Percentiles rank a stretch among this genome's conserved stretches.
Evolutionary conservation across 2,797 vertebrate species (phyloP).

Genomic region (Oryzias dopingdopingensis): DNA sequence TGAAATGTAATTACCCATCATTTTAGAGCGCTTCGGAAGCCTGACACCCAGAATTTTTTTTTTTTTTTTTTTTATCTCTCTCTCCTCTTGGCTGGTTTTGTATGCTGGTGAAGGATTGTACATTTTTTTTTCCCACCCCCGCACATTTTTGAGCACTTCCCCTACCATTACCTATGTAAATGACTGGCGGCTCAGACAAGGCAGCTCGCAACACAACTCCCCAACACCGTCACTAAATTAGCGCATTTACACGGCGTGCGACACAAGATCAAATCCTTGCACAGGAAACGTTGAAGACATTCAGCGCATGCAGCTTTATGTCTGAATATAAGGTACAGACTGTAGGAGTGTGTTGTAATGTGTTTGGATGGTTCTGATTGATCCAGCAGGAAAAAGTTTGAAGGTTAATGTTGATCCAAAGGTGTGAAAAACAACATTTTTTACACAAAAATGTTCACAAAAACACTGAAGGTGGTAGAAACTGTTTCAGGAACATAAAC

Average conservation of each 20-base stretch:
- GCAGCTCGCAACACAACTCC: constrained; percentile 53
- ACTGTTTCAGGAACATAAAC: too few relatives aligned
- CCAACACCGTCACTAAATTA: constrained; percentile 48
- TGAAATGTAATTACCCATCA: constrained; percentile 74
- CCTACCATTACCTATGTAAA: constrained; percentile 76
- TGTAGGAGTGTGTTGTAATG: neutral
- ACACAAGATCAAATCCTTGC: constrained; percentile 26
- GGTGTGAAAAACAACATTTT: too few relatives aligned
- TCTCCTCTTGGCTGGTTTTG: constrained; percentile 52
- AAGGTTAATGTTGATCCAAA: neutral
- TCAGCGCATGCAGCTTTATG: constrained; percentile 13
- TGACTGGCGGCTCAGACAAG: constrained; percentile 56
- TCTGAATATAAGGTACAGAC: constrained; percentile 2
- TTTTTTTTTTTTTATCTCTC: constrained; percentile 38
- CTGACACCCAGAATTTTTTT: constrained; percentile 64
- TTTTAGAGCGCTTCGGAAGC: constrained; percentile 67
- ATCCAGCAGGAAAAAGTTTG: neutral
- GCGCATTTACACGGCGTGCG: constrained; percentile 38
- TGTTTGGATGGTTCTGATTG: neutral
- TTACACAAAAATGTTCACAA: too few relatives aligned
- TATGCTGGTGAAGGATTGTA: constrained; percentile 56
- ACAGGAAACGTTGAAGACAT: constrained; percentile 12
- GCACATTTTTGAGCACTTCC: constrained; percentile 65
- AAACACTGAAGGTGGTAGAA: too few relatives aligned
- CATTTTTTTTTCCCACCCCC: constrained; percentile 66